These are phyloP conservation scores for Morus bassanus DNA, from an alignment of 2,797 vertebrate genomes.

Conservation along the genomic window DNA sequence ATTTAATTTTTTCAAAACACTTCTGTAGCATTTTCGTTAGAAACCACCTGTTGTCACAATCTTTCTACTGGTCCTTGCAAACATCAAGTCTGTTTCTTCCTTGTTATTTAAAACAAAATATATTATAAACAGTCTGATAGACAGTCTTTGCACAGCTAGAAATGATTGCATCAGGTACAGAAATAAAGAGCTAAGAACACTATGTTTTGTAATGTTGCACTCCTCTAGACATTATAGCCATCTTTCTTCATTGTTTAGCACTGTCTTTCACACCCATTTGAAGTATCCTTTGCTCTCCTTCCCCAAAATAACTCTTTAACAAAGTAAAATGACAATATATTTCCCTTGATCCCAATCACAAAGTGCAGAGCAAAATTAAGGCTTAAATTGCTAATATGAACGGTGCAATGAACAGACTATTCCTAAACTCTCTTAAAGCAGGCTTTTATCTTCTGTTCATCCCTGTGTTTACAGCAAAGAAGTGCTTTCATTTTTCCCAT, in stretches of 20 bases:
- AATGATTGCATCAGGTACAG: not conserved
- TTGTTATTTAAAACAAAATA: not conserved
- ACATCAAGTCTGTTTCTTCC: not conserved
- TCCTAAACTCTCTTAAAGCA: not conserved
- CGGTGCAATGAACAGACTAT: not conserved
- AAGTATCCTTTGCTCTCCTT: not conserved
- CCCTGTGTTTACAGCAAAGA: not conserved
- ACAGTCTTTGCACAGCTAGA: not conserved
- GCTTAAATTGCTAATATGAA: not conserved
- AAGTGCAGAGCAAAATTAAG: not conserved
- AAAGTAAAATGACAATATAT: not conserved
- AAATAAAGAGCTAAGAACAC: not conserved
- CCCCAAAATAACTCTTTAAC: not conserved
- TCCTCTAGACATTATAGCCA: not conserved
- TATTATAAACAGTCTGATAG: not conserved
- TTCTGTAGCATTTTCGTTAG: not conserved
- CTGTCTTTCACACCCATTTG: not conserved
- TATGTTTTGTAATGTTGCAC: not conserved
- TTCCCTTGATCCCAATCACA: not conserved
- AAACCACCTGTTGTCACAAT: not conserved
- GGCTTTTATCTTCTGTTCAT: not conserved
- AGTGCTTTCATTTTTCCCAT: not conserved
- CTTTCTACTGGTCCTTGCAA: not conserved
- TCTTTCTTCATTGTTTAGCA: not conserved
- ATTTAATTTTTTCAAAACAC: not conserved